Evolutionary conservation across 2,797 vertebrate species (phyloP).

Genomic region (Betta splendens): DNA sequence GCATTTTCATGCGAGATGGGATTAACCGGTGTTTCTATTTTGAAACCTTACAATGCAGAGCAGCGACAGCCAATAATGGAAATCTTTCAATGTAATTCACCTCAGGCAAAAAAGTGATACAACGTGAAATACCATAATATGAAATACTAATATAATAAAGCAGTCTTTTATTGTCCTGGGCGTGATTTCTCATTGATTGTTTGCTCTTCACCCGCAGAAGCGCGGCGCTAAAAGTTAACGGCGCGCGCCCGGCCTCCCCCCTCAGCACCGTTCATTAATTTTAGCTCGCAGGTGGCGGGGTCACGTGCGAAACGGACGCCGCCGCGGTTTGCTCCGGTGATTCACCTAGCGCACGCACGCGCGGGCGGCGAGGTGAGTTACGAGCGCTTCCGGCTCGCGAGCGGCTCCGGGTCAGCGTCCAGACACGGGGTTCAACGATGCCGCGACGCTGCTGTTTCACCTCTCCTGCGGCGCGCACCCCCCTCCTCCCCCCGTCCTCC

Average conservation of each 20-base stretch:
- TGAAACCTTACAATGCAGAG: neutral
- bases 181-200: conserved; percentile 58
- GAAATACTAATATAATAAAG: too few relatives aligned
- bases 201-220: conserved; percentile 43
- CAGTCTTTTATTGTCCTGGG: conserved; percentile 61
- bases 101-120: too few relatives aligned
- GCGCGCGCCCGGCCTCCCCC: conserved; percentile 39
- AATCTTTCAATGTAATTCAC: too few relatives aligned
- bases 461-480: conserved; percentile 54
- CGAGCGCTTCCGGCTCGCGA: too few relatives aligned
- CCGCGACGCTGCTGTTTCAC: conserved; percentile 76
- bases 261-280: conserved; percentile 60
- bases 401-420: conserved; percentile 19
- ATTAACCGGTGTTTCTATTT: conserved; percentile 8
- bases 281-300: conserved; percentile 51
- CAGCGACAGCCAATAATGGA: too few relatives aligned
- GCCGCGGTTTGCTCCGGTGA: conserved; percentile 49
- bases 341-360: conserved; percentile 52
- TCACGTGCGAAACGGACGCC: conserved; percentile 50
- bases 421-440: conserved; percentile 20
- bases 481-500: too few relatives aligned
- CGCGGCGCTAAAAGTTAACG: conserved; percentile 47
- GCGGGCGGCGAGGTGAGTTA: conserved; percentile 27
- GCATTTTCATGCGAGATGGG: conserved; percentile 16
- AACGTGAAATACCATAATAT: too few relatives aligned